These are phyloP conservation scores for Oophaga pumilio DNA, from an alignment of 2,113 vertebrate species.

Conservation along the genomic window DNA sequence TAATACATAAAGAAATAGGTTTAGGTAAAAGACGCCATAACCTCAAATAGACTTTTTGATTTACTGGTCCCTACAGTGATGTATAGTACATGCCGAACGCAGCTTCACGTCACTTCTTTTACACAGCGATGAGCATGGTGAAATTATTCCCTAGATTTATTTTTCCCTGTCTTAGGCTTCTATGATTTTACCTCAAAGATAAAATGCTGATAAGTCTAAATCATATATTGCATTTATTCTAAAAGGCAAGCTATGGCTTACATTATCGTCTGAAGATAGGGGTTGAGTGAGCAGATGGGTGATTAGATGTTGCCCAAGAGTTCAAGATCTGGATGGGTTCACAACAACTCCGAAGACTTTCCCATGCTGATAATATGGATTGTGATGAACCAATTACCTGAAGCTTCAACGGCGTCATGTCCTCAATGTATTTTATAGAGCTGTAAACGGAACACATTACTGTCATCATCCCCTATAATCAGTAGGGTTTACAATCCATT, in stretches of 20 bases:
- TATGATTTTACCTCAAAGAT: not conserved
- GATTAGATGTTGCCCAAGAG: not conserved
- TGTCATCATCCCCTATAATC: not conserved
- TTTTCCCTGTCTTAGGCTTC: not conserved
- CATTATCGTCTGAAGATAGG: not conserved
- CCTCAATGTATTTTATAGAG: not conserved
- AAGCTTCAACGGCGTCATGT: not conserved
- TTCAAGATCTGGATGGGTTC: not conserved
- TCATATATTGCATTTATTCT: no score
- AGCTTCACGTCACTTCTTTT: not conserved
- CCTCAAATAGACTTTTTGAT: not conserved
- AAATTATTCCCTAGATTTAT: not conserved
- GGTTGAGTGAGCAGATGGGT: not conserved
- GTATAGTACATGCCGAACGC: not conserved
- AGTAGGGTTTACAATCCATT: not conserved
- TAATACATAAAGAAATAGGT: slow-evolving; percentile 4
- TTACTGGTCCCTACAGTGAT: not conserved
- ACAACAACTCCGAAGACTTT: not conserved
- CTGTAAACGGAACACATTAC: not conserved
- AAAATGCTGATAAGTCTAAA: no score
- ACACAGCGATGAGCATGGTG: not conserved
- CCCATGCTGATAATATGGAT: not conserved
- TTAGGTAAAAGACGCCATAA: not conserved
- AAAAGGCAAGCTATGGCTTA: no score
- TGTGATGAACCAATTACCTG: no score